Percentiles rank a stretch among this genome's conserved stretches.
phyloP scores from a whole-genome alignment of 2,888 invertebrate genomes.

The Epinotia demarniana region DNA sequence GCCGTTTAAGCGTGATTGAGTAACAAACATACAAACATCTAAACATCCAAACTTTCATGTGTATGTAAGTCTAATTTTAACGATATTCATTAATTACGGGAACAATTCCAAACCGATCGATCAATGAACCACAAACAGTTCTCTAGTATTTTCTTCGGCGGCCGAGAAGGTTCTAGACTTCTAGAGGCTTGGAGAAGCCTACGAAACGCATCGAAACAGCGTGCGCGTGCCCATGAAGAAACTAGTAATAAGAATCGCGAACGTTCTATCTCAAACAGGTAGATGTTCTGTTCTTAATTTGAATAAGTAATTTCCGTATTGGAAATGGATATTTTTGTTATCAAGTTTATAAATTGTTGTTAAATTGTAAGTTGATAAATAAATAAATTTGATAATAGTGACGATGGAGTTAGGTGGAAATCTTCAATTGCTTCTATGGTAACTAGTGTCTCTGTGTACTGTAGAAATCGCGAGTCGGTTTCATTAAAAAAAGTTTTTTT shows the following conservation, averaged over 20 bases:
- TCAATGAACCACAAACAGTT: background rate
- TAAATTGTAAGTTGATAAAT: too few species aligned
- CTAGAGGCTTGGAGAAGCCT: slow-evolving; percentile 10
- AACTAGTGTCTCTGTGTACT: too few species aligned
- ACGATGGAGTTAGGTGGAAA: too few species aligned
- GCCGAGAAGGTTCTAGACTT: slow-evolving; percentile 26
- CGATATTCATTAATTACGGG: background rate
- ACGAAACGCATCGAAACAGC: background rate
- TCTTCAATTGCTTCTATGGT: too few species aligned
- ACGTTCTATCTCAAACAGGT: background rate
- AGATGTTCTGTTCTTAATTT: too few species aligned
- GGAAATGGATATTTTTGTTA: background rate
- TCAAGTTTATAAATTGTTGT: too few species aligned
- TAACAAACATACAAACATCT: too few species aligned
- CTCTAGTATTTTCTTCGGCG: background rate
- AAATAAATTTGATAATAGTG: too few species aligned
- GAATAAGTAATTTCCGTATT: too few species aligned
- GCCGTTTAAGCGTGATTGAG: too few species aligned
- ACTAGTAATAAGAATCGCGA: background rate
- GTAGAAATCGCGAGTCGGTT: too few species aligned
- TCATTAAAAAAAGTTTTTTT: too few species aligned
- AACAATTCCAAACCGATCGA: background rate
- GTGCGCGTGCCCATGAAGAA: background rate
- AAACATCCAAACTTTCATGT: background rate
- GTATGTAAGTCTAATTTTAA: background rate